Percentiles rank a stretch among this genome's conserved stretches.
Conservation (phyloP, 2,888 invertebrate species). For the Spilosoma lubricipeda region DNA sequence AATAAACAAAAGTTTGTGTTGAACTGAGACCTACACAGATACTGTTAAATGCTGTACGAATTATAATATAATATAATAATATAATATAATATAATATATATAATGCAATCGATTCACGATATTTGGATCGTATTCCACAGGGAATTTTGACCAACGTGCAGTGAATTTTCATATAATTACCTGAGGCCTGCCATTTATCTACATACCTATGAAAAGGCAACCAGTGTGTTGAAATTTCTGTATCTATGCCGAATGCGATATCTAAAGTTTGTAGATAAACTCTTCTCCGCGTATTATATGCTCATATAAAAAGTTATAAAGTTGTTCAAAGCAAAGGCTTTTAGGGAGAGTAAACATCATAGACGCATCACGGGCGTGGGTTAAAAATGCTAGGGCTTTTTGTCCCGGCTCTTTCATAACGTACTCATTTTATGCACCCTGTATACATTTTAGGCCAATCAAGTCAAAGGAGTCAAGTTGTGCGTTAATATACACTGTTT, state of each 20-base stretch:
- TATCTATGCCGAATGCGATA: slow-evolving; percentile 51
- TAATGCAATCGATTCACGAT: slow-evolving; percentile 31
- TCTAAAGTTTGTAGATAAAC: slow-evolving; percentile 60
- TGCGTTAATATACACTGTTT: slow-evolving; percentile 8
- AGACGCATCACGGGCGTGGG: slow-evolving; percentile 72
- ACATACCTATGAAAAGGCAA: slow-evolving; percentile 15
- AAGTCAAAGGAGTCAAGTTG: slow-evolving; percentile 32
- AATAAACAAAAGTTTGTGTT: neutral
- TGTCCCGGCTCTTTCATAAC: slow-evolving; percentile 64
- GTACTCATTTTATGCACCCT: slow-evolving; percentile 49
- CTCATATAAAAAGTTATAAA: slow-evolving; percentile 52
- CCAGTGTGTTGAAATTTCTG: neutral
- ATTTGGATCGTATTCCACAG: slow-evolving; percentile 30
- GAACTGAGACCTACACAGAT: neutral
- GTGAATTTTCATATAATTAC: slow-evolving; percentile 46
- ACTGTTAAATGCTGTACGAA: slow-evolving; percentile 10
- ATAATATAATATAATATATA: too few relatives aligned
- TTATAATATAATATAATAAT: too few relatives aligned
- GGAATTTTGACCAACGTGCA: slow-evolving; percentile 26
- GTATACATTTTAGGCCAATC: slow-evolving; percentile 39
- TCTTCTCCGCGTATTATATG: slow-evolving; percentile 53
- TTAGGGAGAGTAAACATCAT: slow-evolving; percentile 81
- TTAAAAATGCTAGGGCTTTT: slow-evolving; percentile 73
- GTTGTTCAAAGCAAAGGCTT: slow-evolving; percentile 68
- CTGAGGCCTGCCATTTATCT: slow-evolving; percentile 37